Evolutionary conservation across 1,140 invertebrate species (phyloP).

Genomic region (Hyles euphorbiae): DNA sequence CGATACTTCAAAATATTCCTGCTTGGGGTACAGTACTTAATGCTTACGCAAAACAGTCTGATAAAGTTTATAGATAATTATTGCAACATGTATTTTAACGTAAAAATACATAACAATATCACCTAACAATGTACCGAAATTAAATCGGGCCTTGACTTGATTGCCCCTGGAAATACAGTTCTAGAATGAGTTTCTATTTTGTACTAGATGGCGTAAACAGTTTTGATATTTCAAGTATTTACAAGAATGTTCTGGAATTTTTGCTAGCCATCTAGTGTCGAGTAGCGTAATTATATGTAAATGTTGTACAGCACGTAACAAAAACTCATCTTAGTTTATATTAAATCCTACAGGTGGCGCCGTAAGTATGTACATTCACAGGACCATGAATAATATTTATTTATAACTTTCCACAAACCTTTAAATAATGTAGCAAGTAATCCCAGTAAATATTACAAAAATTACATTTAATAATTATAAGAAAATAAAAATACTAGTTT

Average conservation of each 20-base stretch:
- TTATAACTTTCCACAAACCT: neutral
- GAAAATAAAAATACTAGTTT: too few relatives aligned
- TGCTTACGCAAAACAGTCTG: too few relatives aligned
- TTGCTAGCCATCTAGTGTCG: conserved; percentile 31
- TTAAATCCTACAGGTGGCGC: neutral
- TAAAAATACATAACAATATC: neutral
- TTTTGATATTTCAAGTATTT: neutral
- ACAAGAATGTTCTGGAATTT: conserved; percentile 18
- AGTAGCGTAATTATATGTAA: conserved; percentile 26
- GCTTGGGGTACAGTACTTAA: too few relatives aligned
- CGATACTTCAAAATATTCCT: too few relatives aligned
- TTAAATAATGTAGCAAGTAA: neutral
- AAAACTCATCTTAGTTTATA: neutral
- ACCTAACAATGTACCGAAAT: conserved; percentile 7
- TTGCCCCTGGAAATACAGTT: neutral
- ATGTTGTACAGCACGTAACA: too few relatives aligned
- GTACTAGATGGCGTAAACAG: neutral
- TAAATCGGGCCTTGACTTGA: conserved; percentile 5
- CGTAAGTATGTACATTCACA: neutral
- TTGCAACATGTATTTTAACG: too few relatives aligned
- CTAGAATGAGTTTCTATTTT: conserved; percentile 6
- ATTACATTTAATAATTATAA: too few relatives aligned
- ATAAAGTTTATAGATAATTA: too few relatives aligned
- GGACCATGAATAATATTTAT: neutral
- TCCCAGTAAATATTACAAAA: neutral